A percentile compares a stretch with the other conserved stretches of the same genome.
These are phyloP conservation scores for Drosophila meridiana DNA, from an alignment of 2,888 invertebrate species.

Conservation along the genomic window DNA sequence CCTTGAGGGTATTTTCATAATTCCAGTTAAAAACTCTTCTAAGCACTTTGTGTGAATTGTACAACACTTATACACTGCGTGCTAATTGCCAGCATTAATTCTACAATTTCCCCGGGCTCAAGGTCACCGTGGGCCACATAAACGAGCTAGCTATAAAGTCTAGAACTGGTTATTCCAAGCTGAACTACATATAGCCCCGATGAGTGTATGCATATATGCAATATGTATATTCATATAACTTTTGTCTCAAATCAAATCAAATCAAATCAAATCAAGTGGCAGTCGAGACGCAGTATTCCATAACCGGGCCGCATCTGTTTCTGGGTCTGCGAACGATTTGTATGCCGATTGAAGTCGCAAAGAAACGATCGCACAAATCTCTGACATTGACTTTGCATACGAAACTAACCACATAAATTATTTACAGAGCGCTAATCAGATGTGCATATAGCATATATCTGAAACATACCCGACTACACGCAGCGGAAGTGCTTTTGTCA, in stretches of 20 bases:
- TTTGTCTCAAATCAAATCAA: conserved; percentile 9
- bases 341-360: conserved; percentile 32
- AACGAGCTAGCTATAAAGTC: neutral
- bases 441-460: neutral
- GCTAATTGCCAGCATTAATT: conserved; percentile 39
- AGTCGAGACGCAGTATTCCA: conserved; percentile 22
- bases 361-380: conserved; percentile 24
- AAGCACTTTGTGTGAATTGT: conserved; percentile 34
- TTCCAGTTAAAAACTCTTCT: conserved; percentile 13
- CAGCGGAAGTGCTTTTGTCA: conserved; percentile 21
- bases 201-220: neutral
- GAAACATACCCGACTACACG: neutral
- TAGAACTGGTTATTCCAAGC: conserved; percentile 34
- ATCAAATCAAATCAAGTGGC: conserved; percentile 10
- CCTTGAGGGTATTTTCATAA: conserved; percentile 33
- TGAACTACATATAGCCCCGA: neutral
- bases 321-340: conserved; percentile 41
- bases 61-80: conserved; percentile 16
- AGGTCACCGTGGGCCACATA: conserved; percentile 7
- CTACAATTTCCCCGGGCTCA: conserved; percentile 25
- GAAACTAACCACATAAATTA: conserved; percentile 33
- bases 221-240: conserved; percentile 6
- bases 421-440: conserved; percentile 40
- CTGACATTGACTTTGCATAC: conserved; percentile 41
- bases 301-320: conserved; percentile 26